Evolutionary conservation across 2,113 vertebrate species (phyloP).

Genomic region (Rousettus leschenaultii): DNA sequence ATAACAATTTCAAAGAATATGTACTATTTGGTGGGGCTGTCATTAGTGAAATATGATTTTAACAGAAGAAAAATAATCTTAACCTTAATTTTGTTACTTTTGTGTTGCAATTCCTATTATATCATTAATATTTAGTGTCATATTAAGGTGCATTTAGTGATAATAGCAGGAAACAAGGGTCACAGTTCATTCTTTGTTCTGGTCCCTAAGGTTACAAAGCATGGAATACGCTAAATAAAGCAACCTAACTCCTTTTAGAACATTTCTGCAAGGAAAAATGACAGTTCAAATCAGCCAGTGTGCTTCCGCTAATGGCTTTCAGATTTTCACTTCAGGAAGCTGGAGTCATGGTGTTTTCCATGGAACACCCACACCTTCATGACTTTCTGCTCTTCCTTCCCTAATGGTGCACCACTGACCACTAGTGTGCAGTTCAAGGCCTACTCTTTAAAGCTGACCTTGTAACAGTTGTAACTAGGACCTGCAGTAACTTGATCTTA

Average conservation of each 20-base stretch:
- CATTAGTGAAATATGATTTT: slow-evolving; percentile 41
- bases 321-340: slow-evolving; percentile 9
- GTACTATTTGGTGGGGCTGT: background rate
- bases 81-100: slow-evolving; percentile 53
- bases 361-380: background rate
- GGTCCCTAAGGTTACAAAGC: slow-evolving; percentile 2
- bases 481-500: background rate
- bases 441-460: background rate
- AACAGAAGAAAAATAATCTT: slow-evolving; percentile 51
- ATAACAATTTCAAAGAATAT: slow-evolving; percentile 55
- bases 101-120: background rate
- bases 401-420: background rate
- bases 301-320: slow-evolving; percentile 22
- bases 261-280: slow-evolving; percentile 28
- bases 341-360: background rate
- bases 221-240: slow-evolving; percentile 49
- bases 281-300: background rate
- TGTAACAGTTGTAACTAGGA: background rate
- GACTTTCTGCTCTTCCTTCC: background rate
- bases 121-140: slow-evolving; percentile 45
- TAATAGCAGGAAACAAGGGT: slow-evolving; percentile 53
- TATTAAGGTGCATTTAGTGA: slow-evolving; percentile 36
- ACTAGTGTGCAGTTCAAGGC: background rate
- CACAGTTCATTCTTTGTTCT: slow-evolving; percentile 40
- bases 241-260: slow-evolving; percentile 3